Base-by-base conservation (phyloP, 2,888 invertebrate genomes). In the Lysandra bellargus region DNA sequence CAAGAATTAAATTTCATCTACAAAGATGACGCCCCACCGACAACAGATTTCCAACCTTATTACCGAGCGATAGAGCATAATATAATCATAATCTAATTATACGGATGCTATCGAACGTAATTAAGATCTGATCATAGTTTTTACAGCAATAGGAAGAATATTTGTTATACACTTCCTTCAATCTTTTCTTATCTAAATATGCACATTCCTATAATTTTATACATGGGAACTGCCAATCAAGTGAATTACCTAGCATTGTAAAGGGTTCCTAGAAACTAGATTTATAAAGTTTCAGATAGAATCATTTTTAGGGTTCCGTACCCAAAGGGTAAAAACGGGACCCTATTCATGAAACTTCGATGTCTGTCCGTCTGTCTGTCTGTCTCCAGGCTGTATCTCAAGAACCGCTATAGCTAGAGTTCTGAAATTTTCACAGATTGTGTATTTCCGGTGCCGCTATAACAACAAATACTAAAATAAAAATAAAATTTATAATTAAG, bases 91-190 rank as follows among this genome's bases (percentile, higher is more conserved):
- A 64, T 64, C 12, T 64, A 23, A 64, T 64, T 30, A 64, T 49
- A 44, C 75, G 75, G 75, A 53, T 75, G 30, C 49, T 53, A 64
- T 64, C 12, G 23, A 75, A 30, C 30, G 75, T 75, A 75, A 75
- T 75, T 75, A 53, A 75, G 53, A 75, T 49, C 53, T 49, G 75
- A 53, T 75, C 49, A 73, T 73, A 49, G n/a, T 75, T 75, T 75
- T 75, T 53, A 23, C 30, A 75, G 23, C 44, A 75, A 75, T 75
- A 75, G 75, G 75, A 75, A 75, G 75, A 75, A 53, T 75, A 44
- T 75, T 75, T 75, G 49, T 49, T 44, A 44, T 74, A 12, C 53
- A 30, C 75, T 75, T 75, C 75, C 75, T 44, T 49, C 30, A 53
- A 53, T 75, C n/a, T 30, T 49, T 49, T 49, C 23, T 49, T 75